Evolutionary conservation across 2,797 vertebrate species (phyloP).

Genomic region (Melanotaenia boesemani): DNA sequence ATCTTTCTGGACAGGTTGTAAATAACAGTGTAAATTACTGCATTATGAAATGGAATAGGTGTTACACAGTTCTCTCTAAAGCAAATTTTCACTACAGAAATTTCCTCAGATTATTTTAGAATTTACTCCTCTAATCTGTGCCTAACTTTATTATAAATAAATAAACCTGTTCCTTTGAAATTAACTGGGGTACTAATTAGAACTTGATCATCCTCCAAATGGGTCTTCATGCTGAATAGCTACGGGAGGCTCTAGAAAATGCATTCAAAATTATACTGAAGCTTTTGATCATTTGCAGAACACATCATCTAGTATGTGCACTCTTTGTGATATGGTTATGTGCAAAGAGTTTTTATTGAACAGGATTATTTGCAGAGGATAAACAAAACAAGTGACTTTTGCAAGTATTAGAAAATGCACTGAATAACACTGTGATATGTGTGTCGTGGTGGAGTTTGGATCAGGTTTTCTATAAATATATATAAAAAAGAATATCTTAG

Average conservation of each 20-base stretch:
- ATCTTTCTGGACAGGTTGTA: no score
- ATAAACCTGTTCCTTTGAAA: constrained; percentile 19
- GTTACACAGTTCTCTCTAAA: no score
- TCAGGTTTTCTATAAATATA: not conserved
- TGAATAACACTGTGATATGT: not conserved
- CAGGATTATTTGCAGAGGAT: not conserved
- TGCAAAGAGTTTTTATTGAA: not conserved
- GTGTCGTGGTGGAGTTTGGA: not conserved
- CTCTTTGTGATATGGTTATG: not conserved
- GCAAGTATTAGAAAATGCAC: not conserved
- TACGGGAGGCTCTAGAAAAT: constrained; percentile 13
- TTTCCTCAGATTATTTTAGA: no score
- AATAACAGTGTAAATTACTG: no score
- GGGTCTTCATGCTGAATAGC: constrained; percentile 4
- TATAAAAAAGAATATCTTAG: not conserved
- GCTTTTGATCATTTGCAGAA: constrained; percentile 15
- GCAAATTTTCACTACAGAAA: no score
- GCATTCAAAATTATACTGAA: not conserved
- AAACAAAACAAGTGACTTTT: not conserved
- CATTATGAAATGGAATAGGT: no score
- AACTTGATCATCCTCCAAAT: constrained; percentile 22
- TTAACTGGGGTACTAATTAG: constrained; percentile 5
- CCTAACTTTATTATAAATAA: constrained; percentile 1
- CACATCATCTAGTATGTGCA: not conserved
- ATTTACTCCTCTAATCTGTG: not conserved